phyloP scores from a whole-genome alignment of 1,140 invertebrate genomes.

The Centruroides vittatus region DNA sequence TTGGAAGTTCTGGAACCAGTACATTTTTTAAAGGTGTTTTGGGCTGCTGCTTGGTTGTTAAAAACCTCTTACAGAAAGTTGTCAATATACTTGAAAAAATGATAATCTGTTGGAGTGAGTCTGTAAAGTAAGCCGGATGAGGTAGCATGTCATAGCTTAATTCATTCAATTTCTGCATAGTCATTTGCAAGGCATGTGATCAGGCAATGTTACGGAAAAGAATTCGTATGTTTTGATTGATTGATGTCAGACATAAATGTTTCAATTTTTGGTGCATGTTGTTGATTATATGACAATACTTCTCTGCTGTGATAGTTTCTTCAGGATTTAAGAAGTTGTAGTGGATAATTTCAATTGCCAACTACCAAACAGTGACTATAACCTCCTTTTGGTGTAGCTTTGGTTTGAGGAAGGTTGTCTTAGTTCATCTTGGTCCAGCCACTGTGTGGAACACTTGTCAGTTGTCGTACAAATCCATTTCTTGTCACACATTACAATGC shows the following conservation, averaged over 20 bases:
- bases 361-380: background rate
- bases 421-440: background rate
- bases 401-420: background rate
- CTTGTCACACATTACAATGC: background rate
- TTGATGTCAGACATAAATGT: background rate
- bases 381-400: background rate
- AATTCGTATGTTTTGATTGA: background rate
- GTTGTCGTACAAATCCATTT: background rate
- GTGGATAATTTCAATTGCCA: background rate
- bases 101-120: no score
- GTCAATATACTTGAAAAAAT: no score
- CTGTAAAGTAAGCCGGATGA: background rate
- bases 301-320: background rate
- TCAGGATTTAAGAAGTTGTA: background rate
- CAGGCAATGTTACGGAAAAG: background rate
- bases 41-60: background rate
- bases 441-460: background rate
- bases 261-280: background rate
- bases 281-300: background rate
- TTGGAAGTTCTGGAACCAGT: background rate
- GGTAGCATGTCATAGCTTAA: background rate
- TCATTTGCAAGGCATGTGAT: background rate
- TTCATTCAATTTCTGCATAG: constrained; percentile 5
- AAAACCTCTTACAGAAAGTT: background rate
- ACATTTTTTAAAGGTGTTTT: background rate